These are phyloP conservation scores for Plagiodera versicolora DNA, from an alignment of 2,888 invertebrate species.

Conservation along the genomic window DNA sequence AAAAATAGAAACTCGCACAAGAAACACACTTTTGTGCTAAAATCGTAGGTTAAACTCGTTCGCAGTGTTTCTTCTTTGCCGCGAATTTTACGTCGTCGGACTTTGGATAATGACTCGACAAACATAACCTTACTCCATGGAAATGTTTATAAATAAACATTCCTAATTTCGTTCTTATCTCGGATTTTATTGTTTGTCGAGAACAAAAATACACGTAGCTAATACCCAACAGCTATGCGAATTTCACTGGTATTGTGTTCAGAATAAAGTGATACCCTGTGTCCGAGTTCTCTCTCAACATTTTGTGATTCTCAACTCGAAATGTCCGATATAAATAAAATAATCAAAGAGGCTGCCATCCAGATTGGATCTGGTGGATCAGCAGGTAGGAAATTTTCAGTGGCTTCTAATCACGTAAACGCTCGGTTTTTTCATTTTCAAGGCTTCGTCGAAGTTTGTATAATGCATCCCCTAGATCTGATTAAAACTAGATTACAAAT, in stretches of 20 bases:
- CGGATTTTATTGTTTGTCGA: no score
- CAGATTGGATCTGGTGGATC: conserved; percentile 88
- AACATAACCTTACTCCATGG: neutral
- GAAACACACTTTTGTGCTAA: no score
- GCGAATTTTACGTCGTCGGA: no score
- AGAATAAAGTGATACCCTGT: no score
- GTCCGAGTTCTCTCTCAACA: no score
- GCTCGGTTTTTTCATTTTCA: conserved; percentile 17
- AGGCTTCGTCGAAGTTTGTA: conserved; percentile 90
- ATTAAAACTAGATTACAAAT: conserved; percentile 89
- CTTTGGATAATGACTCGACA: no score
- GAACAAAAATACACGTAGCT: no score
- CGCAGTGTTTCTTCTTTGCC: no score
- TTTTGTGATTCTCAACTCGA: neutral
- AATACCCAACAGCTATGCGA: no score
- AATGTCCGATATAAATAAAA: conserved; percentile 37
- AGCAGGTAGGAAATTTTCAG: conserved; percentile 62
- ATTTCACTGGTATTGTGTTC: neutral
- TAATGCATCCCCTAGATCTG: conserved; percentile 95
- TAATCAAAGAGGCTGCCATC: conserved; percentile 69
- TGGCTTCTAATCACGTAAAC: no score
- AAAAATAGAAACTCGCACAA: neutral
- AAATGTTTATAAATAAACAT: neutral
- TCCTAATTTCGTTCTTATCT: no score
- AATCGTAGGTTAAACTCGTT: no score